Evolutionary conservation across 2,113 vertebrate species (phyloP).

Genomic region (cat (Felis catus)): F.catus_Fca126_mat1.0 CM031423.1:1814001-1814500

Average conservation of each 20-base stretch:
- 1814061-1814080: background rate
- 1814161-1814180: background rate
- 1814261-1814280: background rate
- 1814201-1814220: background rate
- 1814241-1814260: background rate
- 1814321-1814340: background rate
- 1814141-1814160: background rate
- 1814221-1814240: background rate
- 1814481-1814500: background rate
- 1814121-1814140: background rate
- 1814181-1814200: background rate
- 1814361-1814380: background rate
- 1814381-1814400: background rate
- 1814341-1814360: background rate
- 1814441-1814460: background rate
- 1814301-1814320: background rate
- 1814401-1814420: background rate
- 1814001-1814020: background rate
- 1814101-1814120: background rate
- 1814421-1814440: background rate
- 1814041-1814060: background rate
- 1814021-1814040: background rate
- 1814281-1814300: background rate
- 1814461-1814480: background rate
- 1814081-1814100: accelerated